Conservation (phyloP, 2,113 vertebrate species). For the Burhinus oedicnemus region DNA sequence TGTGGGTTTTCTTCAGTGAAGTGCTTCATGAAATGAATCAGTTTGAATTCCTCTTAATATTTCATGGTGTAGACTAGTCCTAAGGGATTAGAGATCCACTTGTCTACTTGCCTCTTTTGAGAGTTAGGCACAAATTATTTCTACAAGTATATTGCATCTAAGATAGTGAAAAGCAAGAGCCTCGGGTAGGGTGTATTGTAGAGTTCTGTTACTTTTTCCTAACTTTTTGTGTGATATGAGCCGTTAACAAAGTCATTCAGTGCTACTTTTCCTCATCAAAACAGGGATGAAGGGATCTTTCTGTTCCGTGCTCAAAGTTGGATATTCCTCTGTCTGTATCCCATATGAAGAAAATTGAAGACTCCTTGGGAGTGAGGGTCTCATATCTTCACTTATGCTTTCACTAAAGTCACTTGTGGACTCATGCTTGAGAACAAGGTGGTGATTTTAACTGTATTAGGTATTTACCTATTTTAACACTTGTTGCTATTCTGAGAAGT, state of each 20-base stretch:
- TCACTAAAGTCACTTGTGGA: not conserved
- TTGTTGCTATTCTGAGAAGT: not conserved
- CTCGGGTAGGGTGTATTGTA: not conserved
- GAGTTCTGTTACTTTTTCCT: not conserved
- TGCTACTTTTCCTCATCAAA: not conserved
- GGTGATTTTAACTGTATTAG: not conserved
- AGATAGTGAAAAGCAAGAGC: not conserved
- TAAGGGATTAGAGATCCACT: not conserved
- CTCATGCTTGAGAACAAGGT: not conserved
- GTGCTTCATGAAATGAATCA: not conserved
- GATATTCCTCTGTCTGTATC: not conserved
- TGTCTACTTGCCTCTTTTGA: not conserved
- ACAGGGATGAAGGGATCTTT: not conserved
- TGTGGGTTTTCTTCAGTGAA: not conserved
- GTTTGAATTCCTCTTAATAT: not conserved
- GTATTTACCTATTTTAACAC: not conserved
- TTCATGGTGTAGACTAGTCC: not conserved
- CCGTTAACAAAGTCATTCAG: not conserved
- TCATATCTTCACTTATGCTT: not conserved
- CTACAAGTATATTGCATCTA: not conserved
- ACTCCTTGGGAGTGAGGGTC: not conserved
- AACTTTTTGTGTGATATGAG: not conserved
- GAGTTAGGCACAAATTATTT: not conserved
- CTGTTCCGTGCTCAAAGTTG: not conserved
- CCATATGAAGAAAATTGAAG: not conserved